phyloP scores from a whole-genome alignment of 2,113 vertebrate genomes.

The Callorhinus ursinus region DNA sequence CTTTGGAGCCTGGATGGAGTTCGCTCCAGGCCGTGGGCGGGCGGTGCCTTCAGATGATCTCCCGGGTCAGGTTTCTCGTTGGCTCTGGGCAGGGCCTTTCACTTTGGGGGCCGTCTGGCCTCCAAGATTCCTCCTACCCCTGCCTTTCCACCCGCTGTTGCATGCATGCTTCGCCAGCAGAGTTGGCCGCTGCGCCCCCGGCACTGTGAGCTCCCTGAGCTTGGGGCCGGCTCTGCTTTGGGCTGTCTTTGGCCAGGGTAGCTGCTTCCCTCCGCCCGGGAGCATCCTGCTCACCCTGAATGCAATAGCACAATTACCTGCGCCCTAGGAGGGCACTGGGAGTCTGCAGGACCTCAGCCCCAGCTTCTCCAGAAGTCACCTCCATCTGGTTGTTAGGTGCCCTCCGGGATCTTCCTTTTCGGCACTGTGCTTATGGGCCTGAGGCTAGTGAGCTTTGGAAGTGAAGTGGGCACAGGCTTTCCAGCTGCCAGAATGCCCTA shows the following conservation, averaged over 20 bases:
- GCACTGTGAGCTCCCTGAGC: neutral
- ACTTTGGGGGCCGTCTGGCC: conserved; percentile 55
- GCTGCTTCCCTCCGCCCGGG: neutral
- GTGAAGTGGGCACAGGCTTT: neutral
- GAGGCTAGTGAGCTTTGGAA: neutral
- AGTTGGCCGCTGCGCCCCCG: neutral
- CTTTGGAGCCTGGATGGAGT: conserved; percentile 50
- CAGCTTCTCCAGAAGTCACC: neutral
- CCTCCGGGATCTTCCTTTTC: neutral
- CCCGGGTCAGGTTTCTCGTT: conserved; percentile 60
- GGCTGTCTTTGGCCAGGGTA: neutral
- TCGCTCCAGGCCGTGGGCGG: conserved; percentile 67
- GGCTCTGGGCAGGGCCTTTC: conserved; percentile 62
- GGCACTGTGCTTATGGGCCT: neutral
- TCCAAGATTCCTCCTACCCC: conserved; percentile 69
- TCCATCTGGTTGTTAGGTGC: neutral
- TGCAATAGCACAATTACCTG: accelerated
- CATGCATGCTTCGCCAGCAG: neutral
- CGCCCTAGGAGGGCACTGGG: accelerated
- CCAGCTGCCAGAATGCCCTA: neutral
- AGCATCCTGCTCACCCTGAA: neutral
- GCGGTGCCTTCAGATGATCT: conserved; percentile 77
- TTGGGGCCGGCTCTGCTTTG: neutral
- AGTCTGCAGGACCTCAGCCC: neutral
- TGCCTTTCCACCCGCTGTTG: conserved; percentile 54